phyloP scores from a whole-genome alignment of 1,140 invertebrate genomes.

The Aphelinus atriplicis region DNA sequence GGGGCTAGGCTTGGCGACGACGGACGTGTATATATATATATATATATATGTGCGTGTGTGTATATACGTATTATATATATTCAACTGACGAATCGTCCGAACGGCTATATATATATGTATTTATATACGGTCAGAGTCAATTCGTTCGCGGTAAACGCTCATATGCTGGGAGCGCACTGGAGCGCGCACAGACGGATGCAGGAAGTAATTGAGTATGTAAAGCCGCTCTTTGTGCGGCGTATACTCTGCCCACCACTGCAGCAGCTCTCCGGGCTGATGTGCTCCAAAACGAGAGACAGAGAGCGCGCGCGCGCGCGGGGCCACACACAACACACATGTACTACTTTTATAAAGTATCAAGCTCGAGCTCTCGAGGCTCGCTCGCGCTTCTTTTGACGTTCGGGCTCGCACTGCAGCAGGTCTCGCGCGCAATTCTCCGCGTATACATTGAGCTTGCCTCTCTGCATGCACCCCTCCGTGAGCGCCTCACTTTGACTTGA shows the following conservation, averaged over 20 bases:
- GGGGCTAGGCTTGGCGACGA: no score
- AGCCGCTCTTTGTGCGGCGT: background rate
- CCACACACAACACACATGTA: conserved; percentile 2
- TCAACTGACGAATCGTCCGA: no score
- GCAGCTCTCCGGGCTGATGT: no score
- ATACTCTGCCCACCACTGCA: no score
- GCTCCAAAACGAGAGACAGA: conserved; percentile 4
- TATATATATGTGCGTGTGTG: no score
- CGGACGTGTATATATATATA: no score
- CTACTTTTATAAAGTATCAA: background rate
- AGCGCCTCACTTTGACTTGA: no score
- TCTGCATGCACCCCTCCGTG: background rate
- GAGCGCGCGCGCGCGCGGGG: no score
- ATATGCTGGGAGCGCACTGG: background rate
- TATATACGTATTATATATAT: no score
- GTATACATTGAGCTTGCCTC: no score
- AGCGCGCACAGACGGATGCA: background rate
- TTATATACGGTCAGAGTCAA: background rate
- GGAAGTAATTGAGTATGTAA: background rate
- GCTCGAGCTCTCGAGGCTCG: background rate
- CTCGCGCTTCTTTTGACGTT: conserved; percentile 11
- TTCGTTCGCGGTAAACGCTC: background rate
- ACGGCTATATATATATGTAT: background rate
- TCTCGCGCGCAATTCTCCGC: no score
- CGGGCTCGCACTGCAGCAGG: no score